Conservation (phyloP, 1,140 invertebrate species). For the Drosophila ohnishii region DNA sequence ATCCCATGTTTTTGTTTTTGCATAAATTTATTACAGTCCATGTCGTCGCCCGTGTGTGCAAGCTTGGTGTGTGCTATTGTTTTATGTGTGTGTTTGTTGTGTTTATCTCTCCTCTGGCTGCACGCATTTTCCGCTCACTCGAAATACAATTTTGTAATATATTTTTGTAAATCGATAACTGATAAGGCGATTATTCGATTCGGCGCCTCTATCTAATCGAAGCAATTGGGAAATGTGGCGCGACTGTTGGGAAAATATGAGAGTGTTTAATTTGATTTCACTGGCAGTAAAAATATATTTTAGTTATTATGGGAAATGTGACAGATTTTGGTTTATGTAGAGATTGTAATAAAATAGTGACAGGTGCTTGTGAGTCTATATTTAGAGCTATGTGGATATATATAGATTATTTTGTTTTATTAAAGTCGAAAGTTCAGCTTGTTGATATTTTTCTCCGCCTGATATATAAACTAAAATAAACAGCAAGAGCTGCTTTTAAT, state of each 20-base stretch:
- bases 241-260: background rate
- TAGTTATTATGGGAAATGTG: background rate
- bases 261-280: constrained; percentile 10
- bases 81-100: constrained; percentile 33
- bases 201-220: constrained; percentile 28
- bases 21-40: constrained; percentile 46
- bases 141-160: constrained; percentile 32
- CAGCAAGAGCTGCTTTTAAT: background rate
- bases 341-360: background rate
- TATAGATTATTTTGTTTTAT: background rate
- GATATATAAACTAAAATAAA: background rate
- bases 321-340: background rate
- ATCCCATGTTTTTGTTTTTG: constrained; percentile 63
- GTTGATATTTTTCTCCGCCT: background rate
- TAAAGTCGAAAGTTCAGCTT: background rate
- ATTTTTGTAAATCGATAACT: constrained; percentile 38
- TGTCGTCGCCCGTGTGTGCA: constrained; percentile 4
- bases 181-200: constrained; percentile 33
- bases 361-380: background rate
- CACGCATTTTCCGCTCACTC: constrained; percentile 41
- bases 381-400: background rate
- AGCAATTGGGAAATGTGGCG: constrained; percentile 12
- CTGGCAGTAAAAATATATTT: background rate
- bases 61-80: constrained; percentile 7
- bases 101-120: constrained; percentile 29